phyloP scores from a whole-genome alignment of 2,113 vertebrate species.

The Corythornis vintsioides region DNA sequence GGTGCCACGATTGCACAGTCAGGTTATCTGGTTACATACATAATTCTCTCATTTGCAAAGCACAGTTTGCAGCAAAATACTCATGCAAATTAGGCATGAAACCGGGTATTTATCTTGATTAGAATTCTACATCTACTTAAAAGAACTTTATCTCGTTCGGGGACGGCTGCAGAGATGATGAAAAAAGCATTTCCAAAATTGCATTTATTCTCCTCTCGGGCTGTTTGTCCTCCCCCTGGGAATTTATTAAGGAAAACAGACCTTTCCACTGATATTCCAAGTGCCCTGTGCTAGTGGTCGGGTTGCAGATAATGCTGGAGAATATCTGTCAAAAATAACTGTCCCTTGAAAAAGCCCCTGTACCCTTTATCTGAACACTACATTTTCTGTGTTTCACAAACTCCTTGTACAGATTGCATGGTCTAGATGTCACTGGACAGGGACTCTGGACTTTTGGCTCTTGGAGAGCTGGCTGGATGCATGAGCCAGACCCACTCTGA shows the following conservation, averaged over 20 bases:
- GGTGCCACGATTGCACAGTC: neutral
- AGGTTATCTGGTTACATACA: neutral
- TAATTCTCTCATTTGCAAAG: constrained; percentile 21
- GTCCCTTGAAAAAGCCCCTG: neutral
- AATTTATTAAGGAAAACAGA: neutral
- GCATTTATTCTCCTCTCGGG: neutral
- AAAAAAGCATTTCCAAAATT: neutral
- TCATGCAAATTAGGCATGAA: constrained; percentile 38
- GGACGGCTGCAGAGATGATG: neutral
- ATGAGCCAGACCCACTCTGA: neutral
- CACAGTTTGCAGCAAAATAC: constrained; percentile 29
- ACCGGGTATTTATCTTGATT: constrained; percentile 32
- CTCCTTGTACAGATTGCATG: neutral
- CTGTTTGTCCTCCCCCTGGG: neutral
- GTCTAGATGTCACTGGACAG: neutral
- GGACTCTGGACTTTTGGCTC: neutral
- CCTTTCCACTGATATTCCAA: neutral
- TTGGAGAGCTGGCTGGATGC: neutral
- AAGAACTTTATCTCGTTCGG: neutral
- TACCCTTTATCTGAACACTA: neutral
- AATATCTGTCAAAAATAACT: neutral
- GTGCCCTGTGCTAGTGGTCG: neutral
- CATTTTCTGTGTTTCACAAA: neutral
- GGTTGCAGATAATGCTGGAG: neutral
- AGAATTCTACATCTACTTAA: neutral